These are phyloP conservation scores for Myoxocephalus aenaeus DNA, from an alignment of 2,797 vertebrate genomes.

Conservation along the genomic window DNA sequence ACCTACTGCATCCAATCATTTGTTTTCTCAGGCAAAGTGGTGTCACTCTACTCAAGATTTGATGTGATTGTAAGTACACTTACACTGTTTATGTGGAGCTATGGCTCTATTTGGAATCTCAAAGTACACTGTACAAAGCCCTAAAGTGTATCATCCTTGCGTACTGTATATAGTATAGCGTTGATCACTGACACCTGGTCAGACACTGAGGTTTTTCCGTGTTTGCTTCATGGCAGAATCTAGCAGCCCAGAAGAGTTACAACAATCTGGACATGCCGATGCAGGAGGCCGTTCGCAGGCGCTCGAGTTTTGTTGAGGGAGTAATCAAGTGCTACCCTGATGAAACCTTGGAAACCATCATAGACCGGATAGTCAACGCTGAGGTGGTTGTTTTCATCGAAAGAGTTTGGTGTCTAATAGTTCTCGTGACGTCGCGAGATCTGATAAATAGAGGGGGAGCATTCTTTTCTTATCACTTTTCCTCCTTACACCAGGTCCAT, in stretches of 20 bases:
- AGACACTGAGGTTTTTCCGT: neutral
- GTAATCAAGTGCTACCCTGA: slow-evolving; percentile 91
- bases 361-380: slow-evolving; percentile 88
- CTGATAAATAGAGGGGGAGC: neutral
- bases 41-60: slow-evolving; percentile 95
- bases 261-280: slow-evolving; percentile 93
- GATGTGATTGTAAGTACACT: slow-evolving; percentile 94
- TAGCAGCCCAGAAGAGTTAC: slow-evolving; percentile 94
- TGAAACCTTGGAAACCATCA: slow-evolving; percentile 87
- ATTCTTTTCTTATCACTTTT: neutral
- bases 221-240: slow-evolving; percentile 81
- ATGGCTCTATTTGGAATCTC: accelerated
- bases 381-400: slow-evolving; percentile 79
- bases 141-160: neutral
- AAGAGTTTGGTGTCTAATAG: too few species aligned
- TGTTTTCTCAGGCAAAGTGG: slow-evolving; percentile 87
- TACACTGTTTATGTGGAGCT: neutral
- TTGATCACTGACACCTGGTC: neutral
- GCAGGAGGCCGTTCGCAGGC: slow-evolving; percentile 84
- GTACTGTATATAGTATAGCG: neutral
- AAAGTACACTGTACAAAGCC: too few species aligned
- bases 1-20: neutral
- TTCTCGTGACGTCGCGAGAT: neutral
- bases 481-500: slow-evolving; percentile 87
- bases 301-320: slow-evolving; percentile 86